Evolutionary conservation across 2,888 invertebrate genomes (phyloP).

Genomic region (Dryococelus australis): DNA sequence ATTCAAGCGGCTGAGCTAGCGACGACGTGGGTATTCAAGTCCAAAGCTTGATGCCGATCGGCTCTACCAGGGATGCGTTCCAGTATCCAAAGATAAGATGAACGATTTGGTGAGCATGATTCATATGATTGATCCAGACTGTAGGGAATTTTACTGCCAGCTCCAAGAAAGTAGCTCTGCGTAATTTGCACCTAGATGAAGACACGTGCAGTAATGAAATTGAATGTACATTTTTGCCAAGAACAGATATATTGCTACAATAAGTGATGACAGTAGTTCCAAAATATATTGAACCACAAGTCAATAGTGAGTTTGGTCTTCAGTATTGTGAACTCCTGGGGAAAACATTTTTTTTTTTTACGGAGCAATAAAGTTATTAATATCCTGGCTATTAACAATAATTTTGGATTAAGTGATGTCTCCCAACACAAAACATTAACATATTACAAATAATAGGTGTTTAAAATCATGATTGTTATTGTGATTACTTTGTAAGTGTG

Average conservation of each 20-base stretch:
- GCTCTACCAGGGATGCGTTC: not conserved
- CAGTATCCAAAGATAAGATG: conserved; percentile 18
- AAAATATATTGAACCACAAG: not conserved
- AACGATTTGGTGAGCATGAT: conserved; percentile 11
- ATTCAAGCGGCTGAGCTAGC: too few relatives aligned
- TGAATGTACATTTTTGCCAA: not conserved
- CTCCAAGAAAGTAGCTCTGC: not conserved
- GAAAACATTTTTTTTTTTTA: too few relatives aligned
- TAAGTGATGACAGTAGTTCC: not conserved
- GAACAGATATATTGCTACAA: not conserved
- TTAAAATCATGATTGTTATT: not conserved
- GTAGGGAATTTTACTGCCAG: not conserved
- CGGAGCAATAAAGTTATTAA: too few relatives aligned
- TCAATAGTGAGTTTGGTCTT: not conserved
- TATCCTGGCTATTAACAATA: not conserved
- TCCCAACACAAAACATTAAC: not conserved
- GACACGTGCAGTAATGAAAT: not conserved
- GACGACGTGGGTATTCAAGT: not conserved
- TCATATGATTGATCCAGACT: not conserved
- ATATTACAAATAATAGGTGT: not conserved
- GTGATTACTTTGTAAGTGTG: not conserved
- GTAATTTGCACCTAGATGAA: not conserved
- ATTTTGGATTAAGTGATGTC: not conserved
- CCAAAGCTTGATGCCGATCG: not conserved
- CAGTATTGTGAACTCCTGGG: not conserved